These are phyloP conservation scores for Meiosimyza platycephala DNA, from an alignment of 2,888 invertebrate genomes.

Conservation along the genomic window DNA sequence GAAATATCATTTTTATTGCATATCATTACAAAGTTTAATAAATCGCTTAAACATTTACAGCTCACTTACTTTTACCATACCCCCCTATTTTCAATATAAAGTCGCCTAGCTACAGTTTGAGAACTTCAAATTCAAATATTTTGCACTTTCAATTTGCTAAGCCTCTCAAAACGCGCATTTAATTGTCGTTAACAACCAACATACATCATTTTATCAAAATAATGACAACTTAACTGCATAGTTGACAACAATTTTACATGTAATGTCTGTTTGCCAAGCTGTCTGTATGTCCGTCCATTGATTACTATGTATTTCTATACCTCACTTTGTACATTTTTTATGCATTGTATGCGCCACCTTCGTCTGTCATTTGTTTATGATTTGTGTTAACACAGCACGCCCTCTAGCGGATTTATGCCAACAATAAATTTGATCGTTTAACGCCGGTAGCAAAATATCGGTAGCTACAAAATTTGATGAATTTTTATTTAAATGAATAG, in stretches of 20 bases:
- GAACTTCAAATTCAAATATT: too few species aligned
- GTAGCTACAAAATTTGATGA: constrained; percentile 2
- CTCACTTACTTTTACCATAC: too few species aligned
- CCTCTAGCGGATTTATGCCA: constrained; percentile 8
- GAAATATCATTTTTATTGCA: too few species aligned
- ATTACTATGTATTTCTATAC: too few species aligned
- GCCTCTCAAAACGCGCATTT: neutral
- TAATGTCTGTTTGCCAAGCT: too few species aligned
- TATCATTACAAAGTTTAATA: too few species aligned
- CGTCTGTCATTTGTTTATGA: constrained; percentile 14
- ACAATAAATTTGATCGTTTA: constrained; percentile 4
- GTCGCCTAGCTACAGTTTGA: too few species aligned
- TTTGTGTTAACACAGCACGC: constrained; percentile 19
- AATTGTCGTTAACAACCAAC: neutral
- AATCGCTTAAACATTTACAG: too few species aligned
- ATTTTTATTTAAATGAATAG: constrained; percentile 10
- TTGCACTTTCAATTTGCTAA: too few species aligned
- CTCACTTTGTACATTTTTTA: neutral
- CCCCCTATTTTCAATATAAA: too few species aligned
- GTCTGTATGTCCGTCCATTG: too few species aligned
- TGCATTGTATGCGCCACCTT: constrained; percentile 8
- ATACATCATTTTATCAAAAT: constrained; percentile 10
- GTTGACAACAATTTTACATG: constrained; percentile 1
- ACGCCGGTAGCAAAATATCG: neutral
- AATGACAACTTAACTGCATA: neutral